Conservation (phyloP, 2,113 vertebrate genomes). For the Oreotrochilus melanogaster region DNA sequence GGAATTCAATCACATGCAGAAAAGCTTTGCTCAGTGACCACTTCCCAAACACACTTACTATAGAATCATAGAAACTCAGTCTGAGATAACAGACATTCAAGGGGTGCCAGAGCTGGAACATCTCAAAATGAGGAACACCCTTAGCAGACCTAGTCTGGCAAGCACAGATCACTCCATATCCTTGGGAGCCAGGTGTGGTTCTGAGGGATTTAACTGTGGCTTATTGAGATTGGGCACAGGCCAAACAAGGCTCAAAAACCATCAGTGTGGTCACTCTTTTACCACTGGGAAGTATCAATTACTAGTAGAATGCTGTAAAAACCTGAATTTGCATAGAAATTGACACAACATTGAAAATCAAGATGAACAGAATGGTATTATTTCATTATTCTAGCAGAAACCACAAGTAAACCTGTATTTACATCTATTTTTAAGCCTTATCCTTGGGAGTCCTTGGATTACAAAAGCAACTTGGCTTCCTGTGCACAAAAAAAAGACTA, state of each 20-base stretch:
- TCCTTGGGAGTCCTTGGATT: neutral
- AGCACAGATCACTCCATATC: neutral
- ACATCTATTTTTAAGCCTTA: neutral
- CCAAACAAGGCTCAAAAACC: neutral
- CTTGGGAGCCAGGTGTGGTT: neutral
- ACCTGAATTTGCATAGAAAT: neutral
- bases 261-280: neutral
- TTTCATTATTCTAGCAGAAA: neutral
- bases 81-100: neutral
- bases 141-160: neutral
- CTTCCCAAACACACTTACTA: neutral
- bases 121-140: neutral
- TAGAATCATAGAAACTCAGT: neutral
- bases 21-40: neutral
- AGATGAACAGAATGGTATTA: neutral
- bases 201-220: neutral
- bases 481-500: neutral
- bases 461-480: neutral
- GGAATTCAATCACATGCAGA: neutral
- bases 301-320: neutral
- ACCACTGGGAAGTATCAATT: neutral
- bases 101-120: neutral
- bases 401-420: neutral
- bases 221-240: neutral
- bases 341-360: neutral